Evolutionary conservation across 2,888 invertebrate genomes (phyloP), one percentile per base, ranked within the genome.

Genomic region (Volucella inflata): DNA sequence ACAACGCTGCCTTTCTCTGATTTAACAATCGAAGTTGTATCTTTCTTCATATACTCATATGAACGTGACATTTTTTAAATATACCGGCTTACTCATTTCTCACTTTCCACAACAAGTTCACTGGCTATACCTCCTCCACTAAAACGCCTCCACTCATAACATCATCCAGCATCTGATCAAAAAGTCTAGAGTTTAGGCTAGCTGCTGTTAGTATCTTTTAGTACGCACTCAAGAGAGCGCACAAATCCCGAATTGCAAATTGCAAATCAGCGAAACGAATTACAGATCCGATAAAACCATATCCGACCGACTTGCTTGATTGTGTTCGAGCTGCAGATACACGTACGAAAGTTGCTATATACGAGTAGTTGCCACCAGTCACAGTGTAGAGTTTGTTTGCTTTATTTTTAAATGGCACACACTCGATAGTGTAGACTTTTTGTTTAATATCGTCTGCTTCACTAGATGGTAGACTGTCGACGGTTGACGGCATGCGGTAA

Each of bases 41-140:
- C 65, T 75, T 14, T 42, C 30, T 38, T 55, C 71, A 59, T 40
- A n/a, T n/a, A n/a, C n/a, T 4, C 59, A 50, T 50, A 48, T 16
- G n/a, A n/a, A n/a, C 46, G 59, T 17, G 17, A 36, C 6, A 17
- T n/a, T 14, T 48, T 21, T 53, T 42, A 17, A 60, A 72, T 75
- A 48, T 59, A 71, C 85, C 81, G 85, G 72, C 81, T 85, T 68
- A 81, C 40, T 77, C 77, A 81, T 76, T 80, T 85, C 30, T 85
- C 77, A 72, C 85, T 85, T 85, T 85, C 76, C 76, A 85, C 81
- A 72, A 81, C 85, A 85, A 81, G 85, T 81, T 85, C 85, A 85
- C 72, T 68, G 30, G 48, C 59, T 44, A 78, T 44, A 51, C 38
- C 40, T 40, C 64, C 64, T 62, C 57, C 76, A 44, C 57, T 67